Evolutionary conservation across 2,113 vertebrate genomes (phyloP).

Genomic region (Prunella himalayana): DNA sequence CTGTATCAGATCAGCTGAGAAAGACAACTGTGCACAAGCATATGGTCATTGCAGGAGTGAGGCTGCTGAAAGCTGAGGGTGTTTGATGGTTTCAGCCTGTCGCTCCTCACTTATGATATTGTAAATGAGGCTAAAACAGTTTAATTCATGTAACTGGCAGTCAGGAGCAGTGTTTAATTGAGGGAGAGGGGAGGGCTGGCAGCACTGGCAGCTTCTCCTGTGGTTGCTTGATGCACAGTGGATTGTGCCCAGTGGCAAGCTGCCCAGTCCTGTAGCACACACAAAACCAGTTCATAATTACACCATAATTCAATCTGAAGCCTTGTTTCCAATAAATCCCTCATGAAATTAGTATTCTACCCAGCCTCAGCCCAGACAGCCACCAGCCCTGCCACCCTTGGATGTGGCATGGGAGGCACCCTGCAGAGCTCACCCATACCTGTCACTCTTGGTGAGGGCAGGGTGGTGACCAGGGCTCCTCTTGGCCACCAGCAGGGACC

Average conservation of each 20-base stretch:
- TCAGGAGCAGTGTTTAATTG: constrained; percentile 49
- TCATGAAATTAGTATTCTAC: constrained; percentile 65
- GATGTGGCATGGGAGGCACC: not conserved
- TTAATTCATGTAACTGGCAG: constrained; percentile 59
- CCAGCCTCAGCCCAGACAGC: not conserved
- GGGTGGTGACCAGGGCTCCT: not conserved
- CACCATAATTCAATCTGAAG: constrained; percentile 72
- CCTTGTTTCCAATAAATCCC: constrained; percentile 68
- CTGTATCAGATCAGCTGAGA: constrained; percentile 62
- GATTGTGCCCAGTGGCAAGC: constrained; percentile 66
- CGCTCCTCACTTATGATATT: constrained; percentile 60
- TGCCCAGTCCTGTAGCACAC: constrained; percentile 55
- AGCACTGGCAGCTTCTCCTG: constrained; percentile 1
- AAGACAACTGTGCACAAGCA: constrained; percentile 49
- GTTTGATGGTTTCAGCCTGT: constrained; percentile 60
- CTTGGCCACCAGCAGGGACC: not conserved
- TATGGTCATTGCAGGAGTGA: constrained; percentile 51
- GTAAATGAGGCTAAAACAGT: constrained; percentile 57
- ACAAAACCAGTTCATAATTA: constrained; percentile 71
- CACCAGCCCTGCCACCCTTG: not conserved
- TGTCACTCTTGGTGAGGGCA: rapidly evolving
- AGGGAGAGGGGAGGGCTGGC: constrained; percentile 33
- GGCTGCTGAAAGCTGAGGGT: constrained; percentile 37
- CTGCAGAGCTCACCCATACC: not conserved
- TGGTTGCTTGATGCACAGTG: not conserved